Conservation (phyloP, 1,140 invertebrate genomes). For the Rhynchophorus ferrugineus region DNA sequence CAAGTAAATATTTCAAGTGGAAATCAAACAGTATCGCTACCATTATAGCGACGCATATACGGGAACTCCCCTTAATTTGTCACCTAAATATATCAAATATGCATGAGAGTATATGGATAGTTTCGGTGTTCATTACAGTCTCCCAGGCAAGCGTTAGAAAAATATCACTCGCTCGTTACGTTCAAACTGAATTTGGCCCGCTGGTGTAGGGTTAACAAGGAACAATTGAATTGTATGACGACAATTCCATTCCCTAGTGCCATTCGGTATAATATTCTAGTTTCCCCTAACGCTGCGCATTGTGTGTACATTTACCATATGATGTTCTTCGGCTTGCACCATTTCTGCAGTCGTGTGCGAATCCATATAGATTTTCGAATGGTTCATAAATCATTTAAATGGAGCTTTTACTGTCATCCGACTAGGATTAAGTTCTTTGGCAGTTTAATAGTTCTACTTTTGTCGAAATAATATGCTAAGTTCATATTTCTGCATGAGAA, state of each 20-base stretch:
- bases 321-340: constrained; percentile 31
- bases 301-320: constrained; percentile 38
- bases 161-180: constrained; percentile 5
- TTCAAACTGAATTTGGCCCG: constrained; percentile 13
- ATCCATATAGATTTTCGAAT: constrained; percentile 21
- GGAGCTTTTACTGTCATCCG: constrained; percentile 10
- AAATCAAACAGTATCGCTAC: constrained; percentile 35
- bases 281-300: constrained; percentile 26
- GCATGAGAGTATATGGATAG: constrained; percentile 36
- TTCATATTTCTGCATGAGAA: too few relatives aligned
- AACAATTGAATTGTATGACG: constrained; percentile 39
- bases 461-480: too few relatives aligned
- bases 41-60: constrained; percentile 26
- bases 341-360: constrained; percentile 24
- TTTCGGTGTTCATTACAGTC: constrained; percentile 26
- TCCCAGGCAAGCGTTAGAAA: constrained; percentile 19
- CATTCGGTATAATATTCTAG: constrained; percentile 37
- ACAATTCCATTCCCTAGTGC: constrained; percentile 35
- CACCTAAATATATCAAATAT: constrained; percentile 42
- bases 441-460: neutral
- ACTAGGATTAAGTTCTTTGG: constrained; percentile 1
- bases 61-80: constrained; percentile 35
- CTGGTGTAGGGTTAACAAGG: constrained; percentile 39
- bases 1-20: too few relatives aligned
- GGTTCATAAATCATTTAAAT: constrained; percentile 29